Evolutionary conservation across 2,113 vertebrate species (phyloP).

Genomic region (Catagonus wagneri): DNA sequence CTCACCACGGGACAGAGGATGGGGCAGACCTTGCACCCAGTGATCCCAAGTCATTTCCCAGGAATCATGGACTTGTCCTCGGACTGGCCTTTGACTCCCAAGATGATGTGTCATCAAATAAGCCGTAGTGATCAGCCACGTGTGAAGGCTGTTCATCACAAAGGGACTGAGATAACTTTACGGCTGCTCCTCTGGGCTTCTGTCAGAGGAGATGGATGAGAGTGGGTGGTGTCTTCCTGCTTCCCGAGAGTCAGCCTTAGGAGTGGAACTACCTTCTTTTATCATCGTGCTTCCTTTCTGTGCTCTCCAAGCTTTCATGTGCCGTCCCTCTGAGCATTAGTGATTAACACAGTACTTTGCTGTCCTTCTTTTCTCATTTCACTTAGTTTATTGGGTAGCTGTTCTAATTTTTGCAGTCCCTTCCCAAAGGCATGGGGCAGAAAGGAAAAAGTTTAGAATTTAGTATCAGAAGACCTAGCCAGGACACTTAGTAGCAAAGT

Average conservation of each 20-base stretch:
- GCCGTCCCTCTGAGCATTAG: background rate
- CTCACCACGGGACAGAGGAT: rapidly evolving
- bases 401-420: background rate
- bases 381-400: conserved; percentile 2
- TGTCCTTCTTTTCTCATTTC: background rate
- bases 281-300: background rate
- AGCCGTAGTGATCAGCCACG: background rate
- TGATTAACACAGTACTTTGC: background rate
- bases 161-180: background rate
- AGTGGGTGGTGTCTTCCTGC: conserved; percentile 40
- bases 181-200: conserved; percentile 42
- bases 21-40: no score
- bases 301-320: background rate
- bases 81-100: conserved; percentile 41
- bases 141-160: background rate
- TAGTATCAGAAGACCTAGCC: background rate
- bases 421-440: background rate
- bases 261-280: background rate
- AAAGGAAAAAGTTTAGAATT: conserved; percentile 4
- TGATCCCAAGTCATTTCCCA: background rate
- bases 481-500: background rate
- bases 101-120: background rate
- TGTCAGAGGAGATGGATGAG: conserved; percentile 7
- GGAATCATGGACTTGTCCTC: background rate
- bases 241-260: conserved; percentile 54